Percentiles rank a stretch among this genome's conserved stretches.
Evolutionary conservation across 2,888 invertebrate species (phyloP).

Genomic region (Imbricaverruca yamaguchii): DNA sequence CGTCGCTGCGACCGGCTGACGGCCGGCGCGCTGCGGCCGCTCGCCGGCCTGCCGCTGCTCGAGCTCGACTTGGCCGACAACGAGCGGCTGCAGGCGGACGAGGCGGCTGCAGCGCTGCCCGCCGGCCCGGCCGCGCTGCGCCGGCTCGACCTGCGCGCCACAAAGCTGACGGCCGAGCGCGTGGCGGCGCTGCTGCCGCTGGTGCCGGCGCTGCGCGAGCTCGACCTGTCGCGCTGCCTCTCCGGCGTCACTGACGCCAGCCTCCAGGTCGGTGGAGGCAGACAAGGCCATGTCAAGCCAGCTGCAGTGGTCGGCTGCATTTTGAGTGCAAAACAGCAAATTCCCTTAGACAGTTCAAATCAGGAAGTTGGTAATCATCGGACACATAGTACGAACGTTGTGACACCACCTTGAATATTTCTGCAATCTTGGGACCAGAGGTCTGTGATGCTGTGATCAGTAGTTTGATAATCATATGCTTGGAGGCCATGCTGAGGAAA

Average conservation of each 20-base stretch:
- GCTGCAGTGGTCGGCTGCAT: too few relatives aligned
- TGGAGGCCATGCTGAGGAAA: too few relatives aligned
- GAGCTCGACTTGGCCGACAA: background rate
- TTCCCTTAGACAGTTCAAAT: too few relatives aligned
- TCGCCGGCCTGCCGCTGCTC: background rate
- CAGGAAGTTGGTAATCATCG: too few relatives aligned
- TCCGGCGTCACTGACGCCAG: background rate
- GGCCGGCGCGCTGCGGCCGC: slow-evolving; percentile 1
- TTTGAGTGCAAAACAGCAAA: too few relatives aligned
- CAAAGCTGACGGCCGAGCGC: background rate
- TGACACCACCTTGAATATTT: too few relatives aligned
- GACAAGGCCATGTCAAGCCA: too few relatives aligned
- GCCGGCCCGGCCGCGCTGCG: background rate
- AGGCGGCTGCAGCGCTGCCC: slow-evolving; percentile 7
- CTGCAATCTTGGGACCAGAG: too few relatives aligned
- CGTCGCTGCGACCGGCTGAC: slow-evolving; percentile 4
- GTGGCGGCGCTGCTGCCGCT: background rate
- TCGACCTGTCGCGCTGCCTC: slow-evolving; percentile 7
- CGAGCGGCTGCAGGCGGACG: slow-evolving; percentile 13
- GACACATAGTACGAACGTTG: too few relatives aligned
- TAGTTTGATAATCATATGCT: too few relatives aligned
- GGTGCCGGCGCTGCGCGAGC: background rate
- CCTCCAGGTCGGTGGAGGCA: background rate
- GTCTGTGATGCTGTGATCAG: too few relatives aligned
- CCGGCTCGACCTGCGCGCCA: background rate